These are phyloP conservation scores for Cheilosia pagana DNA, from an alignment of 2,888 invertebrate genomes.

Conservation along the genomic window DNA sequence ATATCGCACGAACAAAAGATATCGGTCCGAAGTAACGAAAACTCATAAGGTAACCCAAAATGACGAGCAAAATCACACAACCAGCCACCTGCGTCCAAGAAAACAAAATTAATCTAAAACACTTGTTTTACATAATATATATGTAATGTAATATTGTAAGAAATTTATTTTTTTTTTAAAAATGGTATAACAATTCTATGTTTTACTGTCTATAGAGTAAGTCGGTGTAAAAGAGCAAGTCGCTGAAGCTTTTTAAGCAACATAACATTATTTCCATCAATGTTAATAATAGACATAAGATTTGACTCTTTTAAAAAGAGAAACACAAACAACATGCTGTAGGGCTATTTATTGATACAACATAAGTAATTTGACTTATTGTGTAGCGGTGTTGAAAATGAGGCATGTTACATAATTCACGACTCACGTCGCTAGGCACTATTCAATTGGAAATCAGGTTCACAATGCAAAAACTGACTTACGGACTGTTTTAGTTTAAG, in stretches of 20 bases:
- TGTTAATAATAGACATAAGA: slow-evolving; percentile 17
- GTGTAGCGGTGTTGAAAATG: slow-evolving; percentile 14
- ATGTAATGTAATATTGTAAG: slow-evolving; percentile 20
- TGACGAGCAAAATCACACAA: slow-evolving; percentile 44
- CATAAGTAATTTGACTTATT: slow-evolving; percentile 16
- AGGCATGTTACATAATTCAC: neutral
- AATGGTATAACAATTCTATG: slow-evolving; percentile 29
- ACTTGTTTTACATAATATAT: slow-evolving; percentile 49
- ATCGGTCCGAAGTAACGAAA: slow-evolving; percentile 54
- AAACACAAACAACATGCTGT: slow-evolving; percentile 39
- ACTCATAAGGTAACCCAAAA: slow-evolving; percentile 57
- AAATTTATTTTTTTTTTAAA: slow-evolving; percentile 53
- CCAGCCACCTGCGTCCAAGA: slow-evolving; percentile 75
- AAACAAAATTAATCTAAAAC: slow-evolving; percentile 31
- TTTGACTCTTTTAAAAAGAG: neutral
- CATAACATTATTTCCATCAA: slow-evolving; percentile 12
- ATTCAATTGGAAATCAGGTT: too few relatives aligned
- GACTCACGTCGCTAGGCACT: too few relatives aligned
- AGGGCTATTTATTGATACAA: neutral
- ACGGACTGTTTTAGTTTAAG: too few relatives aligned
- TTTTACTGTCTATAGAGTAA: slow-evolving; percentile 41
- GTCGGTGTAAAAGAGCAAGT: slow-evolving; percentile 18
- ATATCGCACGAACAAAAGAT: slow-evolving; percentile 83
- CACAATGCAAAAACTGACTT: too few relatives aligned
- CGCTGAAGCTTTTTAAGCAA: slow-evolving; percentile 43